Conservation (phyloP, 2,888 invertebrate genomes). For the Ethmia dodecea region DNA sequence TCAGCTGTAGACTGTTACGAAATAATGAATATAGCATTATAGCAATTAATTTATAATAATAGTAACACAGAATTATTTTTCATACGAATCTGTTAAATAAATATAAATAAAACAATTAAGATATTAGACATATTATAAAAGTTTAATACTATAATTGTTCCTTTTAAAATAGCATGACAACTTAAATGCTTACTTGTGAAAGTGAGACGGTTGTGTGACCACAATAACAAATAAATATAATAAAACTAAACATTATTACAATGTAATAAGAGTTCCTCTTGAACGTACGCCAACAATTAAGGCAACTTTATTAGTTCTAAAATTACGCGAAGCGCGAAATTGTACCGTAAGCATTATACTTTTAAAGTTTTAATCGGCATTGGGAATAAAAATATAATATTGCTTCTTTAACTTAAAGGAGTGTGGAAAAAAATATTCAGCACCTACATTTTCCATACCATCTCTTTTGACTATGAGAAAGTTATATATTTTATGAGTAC, state of each 20-base stretch:
- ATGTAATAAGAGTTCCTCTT: constrained; percentile 17
- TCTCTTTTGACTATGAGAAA: too few relatives aligned
- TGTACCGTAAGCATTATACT: background rate
- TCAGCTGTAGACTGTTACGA: too few relatives aligned
- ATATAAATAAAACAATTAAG: constrained; percentile 29
- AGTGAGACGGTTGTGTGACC: constrained; percentile 25
- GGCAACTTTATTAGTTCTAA: constrained; percentile 38
- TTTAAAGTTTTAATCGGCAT: too few relatives aligned
- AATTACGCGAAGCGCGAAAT: constrained; percentile 29
- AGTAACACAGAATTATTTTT: too few relatives aligned
- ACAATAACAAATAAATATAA: constrained; percentile 26
- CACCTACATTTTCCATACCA: too few relatives aligned
- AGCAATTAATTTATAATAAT: too few relatives aligned
- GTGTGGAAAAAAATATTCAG: too few relatives aligned
- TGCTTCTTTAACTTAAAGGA: too few relatives aligned
- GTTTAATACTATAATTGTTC: constrained; percentile 68
- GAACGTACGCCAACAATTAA: constrained; percentile 30
- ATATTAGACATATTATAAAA: constrained; percentile 41
- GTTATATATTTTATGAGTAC: too few relatives aligned
- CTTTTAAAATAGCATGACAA: constrained; percentile 37
- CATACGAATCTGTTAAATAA: too few relatives aligned
- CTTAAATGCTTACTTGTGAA: constrained; percentile 27
- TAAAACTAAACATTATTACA: constrained; percentile 21
- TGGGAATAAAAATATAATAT: too few relatives aligned
- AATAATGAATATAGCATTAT: too few relatives aligned